Evolutionary conservation across 2,797 vertebrate genomes (phyloP).

Genomic region (Protonibea diacanthus): DNA sequence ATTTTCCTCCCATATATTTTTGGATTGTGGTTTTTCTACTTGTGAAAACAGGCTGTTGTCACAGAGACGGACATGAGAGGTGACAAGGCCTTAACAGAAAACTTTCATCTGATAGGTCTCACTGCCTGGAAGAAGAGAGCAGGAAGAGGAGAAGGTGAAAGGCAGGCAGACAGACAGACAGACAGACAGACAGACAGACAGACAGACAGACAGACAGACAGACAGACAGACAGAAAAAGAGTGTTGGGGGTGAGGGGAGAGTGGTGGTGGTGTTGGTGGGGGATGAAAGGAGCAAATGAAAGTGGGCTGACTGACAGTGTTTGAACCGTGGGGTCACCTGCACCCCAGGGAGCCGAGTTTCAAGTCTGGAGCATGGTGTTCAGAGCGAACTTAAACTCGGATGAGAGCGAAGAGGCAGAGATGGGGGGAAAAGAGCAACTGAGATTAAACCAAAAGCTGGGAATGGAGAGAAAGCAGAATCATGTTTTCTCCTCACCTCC

Average conservation of each 20-base stretch:
- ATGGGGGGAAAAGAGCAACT: slow-evolving; percentile 45
- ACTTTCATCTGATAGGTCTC: slow-evolving; percentile 67
- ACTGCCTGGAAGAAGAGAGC: slow-evolving; percentile 41
- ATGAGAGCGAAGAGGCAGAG: slow-evolving; percentile 33
- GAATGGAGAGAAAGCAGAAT: slow-evolving; percentile 38
- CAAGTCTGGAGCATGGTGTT: slow-evolving; percentile 51
- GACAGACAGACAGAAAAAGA: background rate
- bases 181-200: slow-evolving; percentile 26
- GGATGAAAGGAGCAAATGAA: slow-evolving; percentile 69
- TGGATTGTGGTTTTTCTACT: slow-evolving; percentile 46
- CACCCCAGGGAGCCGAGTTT: slow-evolving; percentile 55
- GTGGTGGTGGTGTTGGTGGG: no score
- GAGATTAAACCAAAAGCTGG: slow-evolving; percentile 39
- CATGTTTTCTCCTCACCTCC: slow-evolving; percentile 50
- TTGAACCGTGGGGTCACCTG: slow-evolving; percentile 72
- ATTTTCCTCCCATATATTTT: slow-evolving; percentile 55
- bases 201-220: background rate
- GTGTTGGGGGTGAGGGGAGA: background rate
- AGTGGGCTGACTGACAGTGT: slow-evolving; percentile 60
- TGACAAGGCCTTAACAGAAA: slow-evolving; percentile 66
- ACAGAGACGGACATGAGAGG: slow-evolving; percentile 60
- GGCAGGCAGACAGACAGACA: background rate
- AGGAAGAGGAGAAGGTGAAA: slow-evolving; percentile 29
- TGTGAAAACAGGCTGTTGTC: slow-evolving; percentile 64
- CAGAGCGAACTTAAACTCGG: slow-evolving; percentile 50